These are phyloP conservation scores for Pelusios castaneus DNA, from an alignment of 2,113 vertebrate species.

Conservation along the genomic window DNA sequence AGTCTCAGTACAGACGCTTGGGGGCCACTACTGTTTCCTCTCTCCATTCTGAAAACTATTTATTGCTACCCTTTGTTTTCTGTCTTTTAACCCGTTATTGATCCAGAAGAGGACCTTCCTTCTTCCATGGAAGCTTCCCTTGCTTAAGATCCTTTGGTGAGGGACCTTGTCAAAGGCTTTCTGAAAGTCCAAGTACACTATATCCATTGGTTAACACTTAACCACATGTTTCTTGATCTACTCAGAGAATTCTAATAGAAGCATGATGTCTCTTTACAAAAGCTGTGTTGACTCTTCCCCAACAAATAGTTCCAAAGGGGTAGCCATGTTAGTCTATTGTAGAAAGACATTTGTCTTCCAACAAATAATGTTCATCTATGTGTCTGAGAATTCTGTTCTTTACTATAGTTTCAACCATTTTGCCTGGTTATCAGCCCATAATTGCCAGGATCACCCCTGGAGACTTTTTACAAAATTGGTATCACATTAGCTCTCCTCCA, in stretches of 20 bases:
- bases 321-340: too few relatives aligned
- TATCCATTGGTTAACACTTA: not conserved
- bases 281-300: not conserved
- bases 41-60: not conserved
- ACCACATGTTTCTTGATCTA: not conserved
- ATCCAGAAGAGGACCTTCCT: not conserved
- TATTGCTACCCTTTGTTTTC: not conserved
- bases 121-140: not conserved
- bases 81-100: not conserved
- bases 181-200: not conserved
- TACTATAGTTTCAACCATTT: not conserved
- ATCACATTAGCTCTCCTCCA: not conserved
- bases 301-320: too few relatives aligned
- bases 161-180: not conserved
- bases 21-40: not conserved
- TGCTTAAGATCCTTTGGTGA: not conserved
- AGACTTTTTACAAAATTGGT: not conserved
- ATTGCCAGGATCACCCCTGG: not conserved
- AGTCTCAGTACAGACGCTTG: not conserved
- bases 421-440: not conserved
- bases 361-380: not conserved
- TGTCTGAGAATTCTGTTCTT: not conserved
- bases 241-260: not conserved
- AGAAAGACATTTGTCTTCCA: too few relatives aligned
- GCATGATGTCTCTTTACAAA: not conserved